phyloP scores from a whole-genome alignment of 2,888 invertebrate genomes.

The Zygothrica quintamaculata region DNA sequence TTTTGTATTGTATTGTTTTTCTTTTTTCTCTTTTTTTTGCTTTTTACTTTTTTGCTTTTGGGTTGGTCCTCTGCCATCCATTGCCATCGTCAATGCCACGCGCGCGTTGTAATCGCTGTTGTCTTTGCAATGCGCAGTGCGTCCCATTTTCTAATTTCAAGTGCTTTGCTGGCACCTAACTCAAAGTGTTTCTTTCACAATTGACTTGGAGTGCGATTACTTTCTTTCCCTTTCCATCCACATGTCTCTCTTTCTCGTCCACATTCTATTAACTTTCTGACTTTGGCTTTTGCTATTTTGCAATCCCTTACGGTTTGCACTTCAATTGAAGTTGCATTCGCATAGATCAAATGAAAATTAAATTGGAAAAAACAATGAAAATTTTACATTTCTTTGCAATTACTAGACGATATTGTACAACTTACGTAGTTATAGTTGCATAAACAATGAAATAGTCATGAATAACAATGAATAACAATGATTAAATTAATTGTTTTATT shows the following conservation, averaged over 20 bases:
- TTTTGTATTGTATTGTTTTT: too few relatives aligned
- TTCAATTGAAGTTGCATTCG: conserved; percentile 16
- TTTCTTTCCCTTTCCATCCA: background rate
- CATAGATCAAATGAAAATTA: too few relatives aligned
- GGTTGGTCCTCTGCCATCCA: conserved; percentile 32
- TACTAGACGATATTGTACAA: too few relatives aligned
- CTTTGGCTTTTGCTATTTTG: conserved; percentile 53
- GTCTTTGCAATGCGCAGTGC: conserved; percentile 53
- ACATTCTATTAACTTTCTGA: conserved; percentile 39
- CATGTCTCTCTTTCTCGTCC: too few relatives aligned
- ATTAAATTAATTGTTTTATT: too few relatives aligned
- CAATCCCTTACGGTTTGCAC: conserved; percentile 33
- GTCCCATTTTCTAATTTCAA: conserved; percentile 73
- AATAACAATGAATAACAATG: too few relatives aligned
- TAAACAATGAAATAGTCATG: background rate
- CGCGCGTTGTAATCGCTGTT: conserved; percentile 60
- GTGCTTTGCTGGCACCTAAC: conserved; percentile 61
- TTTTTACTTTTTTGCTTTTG: too few relatives aligned
- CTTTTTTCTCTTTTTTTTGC: too few relatives aligned
- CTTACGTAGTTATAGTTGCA: too few relatives aligned
- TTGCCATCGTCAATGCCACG: conserved; percentile 40
- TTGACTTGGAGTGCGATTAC: conserved; percentile 26
- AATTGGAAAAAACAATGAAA: too few relatives aligned
- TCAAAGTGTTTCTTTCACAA: conserved; percentile 56
- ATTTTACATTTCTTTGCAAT: too few relatives aligned